Evolutionary conservation across 2,113 vertebrate species (phyloP).

Genomic region (Gnathonemus longibarbis): DNA sequence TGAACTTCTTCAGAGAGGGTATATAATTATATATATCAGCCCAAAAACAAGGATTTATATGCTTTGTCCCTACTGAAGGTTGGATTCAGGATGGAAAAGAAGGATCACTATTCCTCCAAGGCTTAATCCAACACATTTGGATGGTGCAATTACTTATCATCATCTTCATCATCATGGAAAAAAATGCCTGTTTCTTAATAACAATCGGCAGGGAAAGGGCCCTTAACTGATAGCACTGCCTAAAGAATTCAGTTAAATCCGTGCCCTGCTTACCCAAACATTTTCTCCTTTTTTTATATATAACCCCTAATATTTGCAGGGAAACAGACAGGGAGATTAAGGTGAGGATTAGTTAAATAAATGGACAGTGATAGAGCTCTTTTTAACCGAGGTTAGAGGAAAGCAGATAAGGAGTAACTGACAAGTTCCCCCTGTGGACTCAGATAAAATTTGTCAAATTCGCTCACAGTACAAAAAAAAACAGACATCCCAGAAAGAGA

Average conservation of each 20-base stretch:
- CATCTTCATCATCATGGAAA: conserved; percentile 50
- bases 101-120: conserved; percentile 46
- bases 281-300: conserved; percentile 37
- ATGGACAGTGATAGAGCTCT: conserved; percentile 48
- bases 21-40: conserved; percentile 22
- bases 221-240: conserved; percentile 55
- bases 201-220: conserved; percentile 56
- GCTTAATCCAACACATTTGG: conserved; percentile 50
- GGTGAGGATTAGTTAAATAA: conserved; percentile 54
- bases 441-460: conserved; percentile 36
- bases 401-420: conserved; percentile 51
- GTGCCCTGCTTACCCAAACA: conserved; percentile 55
- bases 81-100: conserved; percentile 48
- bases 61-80: conserved; percentile 24
- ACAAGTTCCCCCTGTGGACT: conserved; percentile 39
- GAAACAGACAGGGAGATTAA: conserved; percentile 46
- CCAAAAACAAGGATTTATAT: conserved; percentile 38
- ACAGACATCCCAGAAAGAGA: conserved; percentile 17
- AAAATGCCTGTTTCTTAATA: conserved; percentile 64
- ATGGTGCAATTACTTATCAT: conserved; percentile 63
- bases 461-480: conserved; percentile 47
- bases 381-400: conserved; percentile 50
- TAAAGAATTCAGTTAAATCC: conserved; percentile 53
- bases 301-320: conserved; percentile 14
- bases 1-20: conserved; percentile 21